phyloP scores from a whole-genome alignment of 2,888 invertebrate species.

The Syritta pipiens region DNA sequence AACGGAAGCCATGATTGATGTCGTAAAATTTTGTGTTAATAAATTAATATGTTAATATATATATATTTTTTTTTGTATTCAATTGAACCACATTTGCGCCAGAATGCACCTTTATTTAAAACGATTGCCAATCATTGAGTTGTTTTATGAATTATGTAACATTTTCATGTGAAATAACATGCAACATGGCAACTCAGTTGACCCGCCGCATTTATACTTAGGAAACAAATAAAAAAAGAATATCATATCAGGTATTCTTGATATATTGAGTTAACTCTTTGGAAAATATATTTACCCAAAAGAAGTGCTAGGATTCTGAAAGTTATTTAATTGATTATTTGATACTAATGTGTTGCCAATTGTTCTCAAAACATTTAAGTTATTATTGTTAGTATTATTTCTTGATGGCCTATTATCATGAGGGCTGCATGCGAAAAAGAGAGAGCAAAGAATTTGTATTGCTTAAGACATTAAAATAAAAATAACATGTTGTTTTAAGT shows the following conservation, averaged over 20 bases:
- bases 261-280: background rate
- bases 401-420: slow-evolving; percentile 77
- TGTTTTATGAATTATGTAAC: background rate
- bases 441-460: slow-evolving; percentile 58
- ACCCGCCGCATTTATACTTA: slow-evolving; percentile 55
- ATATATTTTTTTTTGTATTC: background rate
- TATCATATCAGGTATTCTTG: background rate
- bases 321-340: slow-evolving; percentile 79
- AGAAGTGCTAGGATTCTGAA: slow-evolving; percentile 77
- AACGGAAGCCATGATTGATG: slow-evolving; percentile 68
- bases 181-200: slow-evolving; percentile 68
- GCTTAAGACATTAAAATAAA: slow-evolving; percentile 51
- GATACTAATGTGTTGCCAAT: slow-evolving; percentile 79
- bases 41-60: no score
- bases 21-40: slow-evolving; percentile 27
- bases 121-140: slow-evolving; percentile 11
- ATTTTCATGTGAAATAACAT: slow-evolving; percentile 51
- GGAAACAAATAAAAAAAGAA: slow-evolving; percentile 24
- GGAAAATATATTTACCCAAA: slow-evolving; percentile 76
- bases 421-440: slow-evolving; percentile 74
- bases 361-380: slow-evolving; percentile 78
- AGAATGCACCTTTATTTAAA: slow-evolving; percentile 58
- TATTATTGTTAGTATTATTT: slow-evolving; percentile 75
- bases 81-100: slow-evolving; percentile 60
- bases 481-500: slow-evolving; percentile 6